Percentiles rank a stretch among this genome's conserved stretches.
Evolutionary conservation across 1,140 invertebrate genomes (phyloP).

Genomic region (Triops longicaudatus): DNA sequence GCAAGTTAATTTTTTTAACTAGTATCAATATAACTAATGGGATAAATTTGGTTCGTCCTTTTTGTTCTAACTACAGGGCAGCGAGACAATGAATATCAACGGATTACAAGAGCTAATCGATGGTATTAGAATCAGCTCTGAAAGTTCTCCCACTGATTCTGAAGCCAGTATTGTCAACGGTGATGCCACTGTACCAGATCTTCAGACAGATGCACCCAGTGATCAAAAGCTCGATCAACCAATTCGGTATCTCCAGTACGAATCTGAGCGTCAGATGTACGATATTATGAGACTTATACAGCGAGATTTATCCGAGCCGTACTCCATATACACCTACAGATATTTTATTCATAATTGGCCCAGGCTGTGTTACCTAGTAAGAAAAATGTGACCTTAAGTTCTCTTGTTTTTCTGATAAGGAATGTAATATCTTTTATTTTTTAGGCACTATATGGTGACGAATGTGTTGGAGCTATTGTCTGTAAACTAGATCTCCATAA

Average conservation of each 20-base stretch:
- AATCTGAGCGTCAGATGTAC: conserved; percentile 84
- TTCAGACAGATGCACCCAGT: no score
- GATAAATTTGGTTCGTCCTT: neutral
- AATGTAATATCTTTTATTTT: conserved; percentile 25
- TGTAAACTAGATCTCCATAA: conserved; percentile 95
- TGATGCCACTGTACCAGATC: neutral
- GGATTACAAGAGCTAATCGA: neutral
- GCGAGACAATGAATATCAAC: neutral
- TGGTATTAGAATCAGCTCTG: neutral
- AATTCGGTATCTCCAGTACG: conserved; percentile 63
- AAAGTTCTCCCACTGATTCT: neutral
- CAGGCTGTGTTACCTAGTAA: conserved; percentile 91
- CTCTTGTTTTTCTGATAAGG: neutral
- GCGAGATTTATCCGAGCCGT: conserved; percentile 97
- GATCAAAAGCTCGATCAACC: neutral
- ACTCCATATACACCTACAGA: conserved; percentile 99
- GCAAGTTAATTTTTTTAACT: no score
- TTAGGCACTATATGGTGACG: conserved; percentile 67
- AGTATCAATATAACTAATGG: no score
- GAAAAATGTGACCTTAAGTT: conserved; percentile 35
- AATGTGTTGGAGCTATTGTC: conserved; percentile 93
- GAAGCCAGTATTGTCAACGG: neutral
- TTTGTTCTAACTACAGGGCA: neutral
- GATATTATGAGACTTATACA: conserved; percentile 97
- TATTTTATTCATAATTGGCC: conserved; percentile 99